Conservation (phyloP, 2,888 invertebrate species). For the Elysia crispata region DNA sequence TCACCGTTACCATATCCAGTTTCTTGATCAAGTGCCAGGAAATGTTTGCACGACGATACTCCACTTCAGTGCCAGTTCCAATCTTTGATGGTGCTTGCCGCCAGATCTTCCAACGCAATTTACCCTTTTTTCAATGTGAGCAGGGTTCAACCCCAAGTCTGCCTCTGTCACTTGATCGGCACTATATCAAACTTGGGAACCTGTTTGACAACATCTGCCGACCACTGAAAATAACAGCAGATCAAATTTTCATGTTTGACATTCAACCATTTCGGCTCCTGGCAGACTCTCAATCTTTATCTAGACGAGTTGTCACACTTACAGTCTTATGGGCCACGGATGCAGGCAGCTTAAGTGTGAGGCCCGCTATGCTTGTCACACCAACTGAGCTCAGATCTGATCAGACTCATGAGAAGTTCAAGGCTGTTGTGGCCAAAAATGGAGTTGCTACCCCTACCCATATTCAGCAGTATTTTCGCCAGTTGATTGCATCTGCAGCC, state of each 20-base stretch:
- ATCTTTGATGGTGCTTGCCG: constrained; percentile 5
- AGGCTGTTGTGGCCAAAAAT: neutral
- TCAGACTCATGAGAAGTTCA: constrained; percentile 14
- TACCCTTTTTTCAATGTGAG: constrained; percentile 16
- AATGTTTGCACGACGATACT: constrained; percentile 26
- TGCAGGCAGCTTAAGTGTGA: neutral
- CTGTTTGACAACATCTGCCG: constrained; percentile 25
- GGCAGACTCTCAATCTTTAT: too few relatives aligned
- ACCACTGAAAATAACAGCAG: neutral
- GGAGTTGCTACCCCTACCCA: constrained; percentile 21
- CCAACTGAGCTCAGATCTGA: neutral
- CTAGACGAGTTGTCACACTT: neutral
- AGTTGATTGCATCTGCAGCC: neutral
- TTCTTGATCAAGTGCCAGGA: constrained; percentile 34
- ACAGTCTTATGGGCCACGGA: constrained; percentile 2
- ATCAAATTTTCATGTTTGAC: constrained; percentile 25
- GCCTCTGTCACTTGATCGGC: neutral
- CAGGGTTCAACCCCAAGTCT: too few relatives aligned
- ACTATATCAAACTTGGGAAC: constrained; percentile 14
- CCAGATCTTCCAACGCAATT: constrained; percentile 22
- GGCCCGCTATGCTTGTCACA: constrained; percentile 18
- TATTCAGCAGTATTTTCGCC: constrained; percentile 30
- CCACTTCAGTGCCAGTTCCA: neutral
- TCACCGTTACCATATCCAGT: neutral
- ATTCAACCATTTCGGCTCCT: neutral